These are phyloP conservation scores for Hesperophylax magnus DNA, from an alignment of 1,140 invertebrate genomes.

Conservation along the genomic window DNA sequence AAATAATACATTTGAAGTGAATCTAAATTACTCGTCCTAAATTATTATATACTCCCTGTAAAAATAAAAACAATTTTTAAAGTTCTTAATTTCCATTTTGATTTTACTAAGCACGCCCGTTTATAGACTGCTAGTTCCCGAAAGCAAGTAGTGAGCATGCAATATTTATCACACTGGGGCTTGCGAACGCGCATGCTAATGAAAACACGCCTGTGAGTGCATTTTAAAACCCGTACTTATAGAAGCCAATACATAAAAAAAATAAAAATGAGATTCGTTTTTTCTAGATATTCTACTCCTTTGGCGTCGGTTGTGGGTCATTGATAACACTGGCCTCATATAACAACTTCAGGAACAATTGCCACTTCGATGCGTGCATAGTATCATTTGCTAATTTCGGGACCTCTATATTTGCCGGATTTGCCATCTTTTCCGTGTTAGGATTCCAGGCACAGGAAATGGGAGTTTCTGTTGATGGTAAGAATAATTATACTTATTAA, in stretches of 20 bases:
- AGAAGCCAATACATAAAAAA: not conserved
- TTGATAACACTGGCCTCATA: conserved; percentile 83
- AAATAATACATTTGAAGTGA: too few relatives aligned
- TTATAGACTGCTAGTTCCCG: too few relatives aligned
- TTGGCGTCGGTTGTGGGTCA: conserved; percentile 80
- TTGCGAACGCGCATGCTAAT: too few relatives aligned
- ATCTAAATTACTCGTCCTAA: too few relatives aligned
- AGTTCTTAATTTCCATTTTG: too few relatives aligned
- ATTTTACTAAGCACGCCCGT: too few relatives aligned
- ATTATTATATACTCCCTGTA: too few relatives aligned
- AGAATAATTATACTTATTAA: conserved; percentile 48
- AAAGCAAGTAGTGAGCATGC: too few relatives aligned
- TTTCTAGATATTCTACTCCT: conserved; percentile 80
- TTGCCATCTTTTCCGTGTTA: conserved; percentile 86
- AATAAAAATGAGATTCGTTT: not conserved
- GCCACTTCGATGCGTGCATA: conserved; percentile 78
- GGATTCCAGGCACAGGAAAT: conserved; percentile 81
- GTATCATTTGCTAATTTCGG: conserved; percentile 80
- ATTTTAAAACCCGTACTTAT: too few relatives aligned
- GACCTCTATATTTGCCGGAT: conserved; percentile 82
- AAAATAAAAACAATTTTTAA: too few relatives aligned
- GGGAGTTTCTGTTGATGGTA: conserved; percentile 73
- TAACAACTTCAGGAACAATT: conserved; percentile 82
- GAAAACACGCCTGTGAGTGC: too few relatives aligned
- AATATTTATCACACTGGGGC: too few relatives aligned